Percentiles rank a stretch among this genome's conserved stretches.
phyloP scores from a whole-genome alignment of 1,140 invertebrate species.

The Drosophila ambigua region DNA sequence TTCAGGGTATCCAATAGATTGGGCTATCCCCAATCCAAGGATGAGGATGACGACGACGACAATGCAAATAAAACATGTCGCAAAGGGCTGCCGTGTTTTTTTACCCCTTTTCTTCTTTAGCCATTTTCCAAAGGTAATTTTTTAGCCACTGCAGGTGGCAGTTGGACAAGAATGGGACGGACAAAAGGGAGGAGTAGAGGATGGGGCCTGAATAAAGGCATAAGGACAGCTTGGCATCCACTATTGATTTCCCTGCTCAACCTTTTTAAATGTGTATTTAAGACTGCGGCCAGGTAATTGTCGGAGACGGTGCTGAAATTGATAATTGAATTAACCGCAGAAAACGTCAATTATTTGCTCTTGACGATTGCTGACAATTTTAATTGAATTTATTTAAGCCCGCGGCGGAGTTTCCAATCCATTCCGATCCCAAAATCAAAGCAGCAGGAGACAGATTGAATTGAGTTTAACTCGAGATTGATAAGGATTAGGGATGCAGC shows the following conservation, averaged over 20 bases:
- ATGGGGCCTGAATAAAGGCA: not conserved
- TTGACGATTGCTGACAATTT: conserved; percentile 39
- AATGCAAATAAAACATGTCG: conserved; percentile 73
- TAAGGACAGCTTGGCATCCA: conserved; percentile 7
- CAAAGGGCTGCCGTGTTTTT: conserved; percentile 20
- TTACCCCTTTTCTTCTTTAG: conserved; percentile 22
- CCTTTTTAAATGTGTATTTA: conserved; percentile 31
- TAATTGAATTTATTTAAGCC: conserved; percentile 75
- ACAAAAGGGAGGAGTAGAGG: not conserved
- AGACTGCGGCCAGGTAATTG: conserved; percentile 29
- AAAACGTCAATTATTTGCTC: conserved; percentile 63
- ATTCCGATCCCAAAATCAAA: conserved; percentile 9
- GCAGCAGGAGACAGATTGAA: too few species aligned
- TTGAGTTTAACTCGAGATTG: too few species aligned
- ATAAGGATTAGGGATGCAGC: too few species aligned
- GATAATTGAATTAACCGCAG: conserved; percentile 69
- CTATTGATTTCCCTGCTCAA: conserved; percentile 10
- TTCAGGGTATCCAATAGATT: conserved; percentile 23
- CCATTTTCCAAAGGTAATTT: conserved; percentile 66
- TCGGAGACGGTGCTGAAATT: conserved; percentile 35
- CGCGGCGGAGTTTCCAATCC: conserved; percentile 13
- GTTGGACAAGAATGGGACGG: not conserved
- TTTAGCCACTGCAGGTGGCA: conserved; percentile 51
- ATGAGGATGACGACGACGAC: conserved; percentile 45
- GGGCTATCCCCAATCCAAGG: conserved; percentile 27